Base-by-base conservation (phyloP, 2,888 invertebrate genomes). In the Oligia fasciuncula region DNA sequence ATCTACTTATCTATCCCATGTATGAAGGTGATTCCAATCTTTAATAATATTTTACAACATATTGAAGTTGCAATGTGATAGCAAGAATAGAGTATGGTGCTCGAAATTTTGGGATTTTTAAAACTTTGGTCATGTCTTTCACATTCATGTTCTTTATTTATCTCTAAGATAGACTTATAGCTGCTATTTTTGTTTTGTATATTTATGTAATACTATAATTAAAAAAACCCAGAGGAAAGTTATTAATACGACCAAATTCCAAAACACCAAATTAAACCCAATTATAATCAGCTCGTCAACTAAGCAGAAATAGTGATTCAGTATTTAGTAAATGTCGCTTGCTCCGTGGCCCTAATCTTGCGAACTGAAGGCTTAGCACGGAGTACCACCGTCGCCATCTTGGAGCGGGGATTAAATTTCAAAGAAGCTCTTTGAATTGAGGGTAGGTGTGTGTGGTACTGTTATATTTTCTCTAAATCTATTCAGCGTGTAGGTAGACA, bases 341-440 rank as follows among this genome's bases (percentile, higher is more conserved):
- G 83, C 91, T 91, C 89, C 84, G 84, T 92, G 90, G 94, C 93
- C 93, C 87, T 89, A 91, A 90, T 91, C 90, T 88, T 68, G 63
- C 85, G 86, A 86, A 89, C 85, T 87, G 85, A 90, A 92, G 92
- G 91, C 93, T 93, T 93, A 92, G 90, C 91, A 89, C 90, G 80
- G 81, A 89, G 90, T 86, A 85, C 60, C 83, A 82, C 54, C 83
- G 91, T 78, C 94, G 92, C 93, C 93, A 93, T 94, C 94, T 94
- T 93, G 92, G 76, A 88, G 87, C 88, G 87, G 89, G 93, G 92
- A 94, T 94, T 94, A 94, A 93, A 93, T 93, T 92, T 92, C 92
- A 93, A 93, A 93, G 92, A 93, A 91, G 89, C 90, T 92, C 93
- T 93, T 91, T 89, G 83, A 86, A 89, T 90, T 82, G 80, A 84